Conservation (phyloP, 2,113 vertebrate species). For the Gymnobelideus leadbeateri region DNA sequence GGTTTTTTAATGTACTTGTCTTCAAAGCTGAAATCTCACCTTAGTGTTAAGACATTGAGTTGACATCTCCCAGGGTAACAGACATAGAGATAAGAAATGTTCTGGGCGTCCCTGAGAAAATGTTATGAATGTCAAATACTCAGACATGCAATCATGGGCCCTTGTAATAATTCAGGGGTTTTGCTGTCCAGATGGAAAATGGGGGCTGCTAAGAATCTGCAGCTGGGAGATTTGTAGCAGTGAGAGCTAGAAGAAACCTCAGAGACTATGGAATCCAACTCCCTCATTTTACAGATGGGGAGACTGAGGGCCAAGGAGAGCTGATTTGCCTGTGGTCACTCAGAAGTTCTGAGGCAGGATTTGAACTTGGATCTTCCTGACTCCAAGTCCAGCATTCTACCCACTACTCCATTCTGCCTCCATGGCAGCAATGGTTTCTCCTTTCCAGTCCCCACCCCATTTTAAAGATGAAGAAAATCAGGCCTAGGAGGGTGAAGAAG, state of each 20-base stretch:
- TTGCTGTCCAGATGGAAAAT: background rate
- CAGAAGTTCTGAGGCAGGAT: background rate
- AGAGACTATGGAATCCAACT: background rate
- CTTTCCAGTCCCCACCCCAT: background rate
- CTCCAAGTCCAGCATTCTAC: background rate
- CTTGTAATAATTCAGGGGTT: background rate
- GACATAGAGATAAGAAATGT: background rate
- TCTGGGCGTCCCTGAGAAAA: background rate
- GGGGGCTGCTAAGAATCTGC: background rate
- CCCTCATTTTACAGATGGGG: background rate
- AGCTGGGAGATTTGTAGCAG: background rate
- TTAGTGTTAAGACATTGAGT: background rate
- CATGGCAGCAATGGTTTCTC: background rate
- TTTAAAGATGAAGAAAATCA: background rate
- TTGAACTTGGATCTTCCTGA: background rate
- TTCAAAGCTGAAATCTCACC: background rate
- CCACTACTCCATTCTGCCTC: background rate
- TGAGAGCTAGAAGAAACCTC: background rate
- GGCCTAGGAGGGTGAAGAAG: too few species aligned
- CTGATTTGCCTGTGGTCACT: background rate
- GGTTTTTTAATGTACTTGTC: background rate
- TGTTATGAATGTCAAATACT: background rate
- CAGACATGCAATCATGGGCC: background rate
- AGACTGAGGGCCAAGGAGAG: background rate
- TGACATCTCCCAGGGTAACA: constrained; percentile 4